Percentiles rank a stretch among this genome's conserved stretches.
Evolutionary conservation across 2,113 vertebrate species (phyloP).

Genomic region (Ancistrus triradiatus): DNA sequence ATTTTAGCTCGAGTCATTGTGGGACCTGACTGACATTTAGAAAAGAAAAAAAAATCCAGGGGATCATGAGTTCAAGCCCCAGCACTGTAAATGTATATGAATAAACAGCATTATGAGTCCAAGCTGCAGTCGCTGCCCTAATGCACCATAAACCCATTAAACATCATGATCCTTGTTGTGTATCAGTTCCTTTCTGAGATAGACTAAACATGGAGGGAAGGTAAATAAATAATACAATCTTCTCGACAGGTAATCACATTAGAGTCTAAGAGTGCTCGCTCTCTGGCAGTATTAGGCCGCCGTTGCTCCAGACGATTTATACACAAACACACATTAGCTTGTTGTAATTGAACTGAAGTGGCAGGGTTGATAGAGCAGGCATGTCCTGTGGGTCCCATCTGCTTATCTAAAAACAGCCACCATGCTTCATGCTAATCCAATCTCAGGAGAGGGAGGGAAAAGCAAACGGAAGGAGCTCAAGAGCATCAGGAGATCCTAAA

Average conservation of each 20-base stretch:
- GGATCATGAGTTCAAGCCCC: too few relatives aligned
- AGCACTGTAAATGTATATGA: too few relatives aligned
- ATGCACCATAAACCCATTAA: too few relatives aligned
- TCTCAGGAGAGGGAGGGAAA: constrained; percentile 1
- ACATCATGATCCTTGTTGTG: too few relatives aligned
- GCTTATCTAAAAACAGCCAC: constrained; percentile 9
- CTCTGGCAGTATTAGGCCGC: background rate
- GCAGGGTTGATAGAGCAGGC: constrained; percentile 9
- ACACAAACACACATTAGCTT: background rate
- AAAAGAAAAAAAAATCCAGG: too few relatives aligned
- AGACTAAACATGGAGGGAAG: too few relatives aligned
- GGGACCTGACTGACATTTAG: too few relatives aligned
- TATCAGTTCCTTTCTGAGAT: too few relatives aligned
- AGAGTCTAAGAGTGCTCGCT: background rate
- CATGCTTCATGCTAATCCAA: background rate
- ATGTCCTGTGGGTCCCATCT: constrained; percentile 11
- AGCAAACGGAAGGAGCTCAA: background rate
- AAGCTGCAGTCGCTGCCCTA: too few relatives aligned
- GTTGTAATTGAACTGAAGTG: constrained; percentile 3
- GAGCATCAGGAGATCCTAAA: background rate
- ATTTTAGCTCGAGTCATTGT: too few relatives aligned
- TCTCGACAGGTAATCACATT: background rate
- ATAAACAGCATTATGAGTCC: too few relatives aligned
- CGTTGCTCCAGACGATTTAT: background rate
- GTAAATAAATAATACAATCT: too few relatives aligned